Evolutionary conservation across 2,888 invertebrate species (phyloP).

Genomic region (Nomada flava): DNA sequence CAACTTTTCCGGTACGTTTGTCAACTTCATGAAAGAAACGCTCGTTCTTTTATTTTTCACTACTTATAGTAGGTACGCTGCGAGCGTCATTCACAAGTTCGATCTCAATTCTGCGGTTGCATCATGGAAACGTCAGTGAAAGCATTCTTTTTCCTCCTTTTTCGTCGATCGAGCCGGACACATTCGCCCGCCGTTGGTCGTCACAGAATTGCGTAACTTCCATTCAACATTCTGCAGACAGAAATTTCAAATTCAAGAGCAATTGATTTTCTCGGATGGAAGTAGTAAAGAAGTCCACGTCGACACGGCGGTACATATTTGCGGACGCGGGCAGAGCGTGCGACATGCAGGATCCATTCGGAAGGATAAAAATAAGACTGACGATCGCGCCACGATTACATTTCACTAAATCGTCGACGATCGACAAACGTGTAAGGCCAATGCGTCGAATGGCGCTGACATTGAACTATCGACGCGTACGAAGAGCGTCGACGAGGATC

Average conservation of each 20-base stretch:
- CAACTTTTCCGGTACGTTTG: not conserved
- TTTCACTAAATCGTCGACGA: constrained; percentile 4
- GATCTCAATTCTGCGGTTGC: constrained; percentile 11
- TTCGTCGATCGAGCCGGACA: constrained; percentile 21
- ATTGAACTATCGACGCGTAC: not conserved
- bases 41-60: not conserved
- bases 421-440: not conserved
- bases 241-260: constrained; percentile 54
- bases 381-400: not conserved
- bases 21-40: not conserved
- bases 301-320: constrained; percentile 23
- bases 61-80: not conserved
- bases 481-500: not conserved
- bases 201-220: constrained; percentile 54
- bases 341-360: not conserved
- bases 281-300: constrained; percentile 24
- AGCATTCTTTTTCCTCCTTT: constrained; percentile 41
- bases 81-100: constrained; percentile 6
- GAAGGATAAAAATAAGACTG: constrained; percentile 20
- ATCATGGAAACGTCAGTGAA: constrained; percentile 21
- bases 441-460: not conserved
- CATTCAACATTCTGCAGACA: constrained; percentile 56
- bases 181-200: constrained; percentile 25
- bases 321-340: constrained; percentile 48
- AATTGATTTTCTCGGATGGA: constrained; percentile 50